phyloP scores from a whole-genome alignment of 2,888 invertebrate genomes.

The Clepsis dumicolana region DNA sequence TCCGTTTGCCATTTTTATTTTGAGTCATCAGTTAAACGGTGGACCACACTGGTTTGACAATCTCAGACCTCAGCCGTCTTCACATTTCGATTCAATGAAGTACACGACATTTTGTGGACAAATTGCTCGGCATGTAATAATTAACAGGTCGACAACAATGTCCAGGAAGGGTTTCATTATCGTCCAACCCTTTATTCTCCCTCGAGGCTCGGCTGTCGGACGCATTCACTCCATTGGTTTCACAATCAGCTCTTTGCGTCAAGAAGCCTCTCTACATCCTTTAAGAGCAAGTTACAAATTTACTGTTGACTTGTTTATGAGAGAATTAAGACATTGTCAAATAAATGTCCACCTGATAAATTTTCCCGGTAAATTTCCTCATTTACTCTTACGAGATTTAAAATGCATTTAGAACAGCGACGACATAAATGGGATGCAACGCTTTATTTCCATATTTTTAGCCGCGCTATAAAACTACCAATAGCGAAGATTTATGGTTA shows the following conservation, averaged over 20 bases:
- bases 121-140: constrained; percentile 57
- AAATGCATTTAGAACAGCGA: constrained; percentile 28
- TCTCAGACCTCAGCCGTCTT: background rate
- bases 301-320: background rate
- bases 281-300: constrained; percentile 52
- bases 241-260: constrained; percentile 62
- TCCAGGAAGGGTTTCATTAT: constrained; percentile 72
- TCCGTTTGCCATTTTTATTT: background rate
- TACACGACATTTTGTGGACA: constrained; percentile 43
- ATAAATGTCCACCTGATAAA: background rate
- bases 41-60: constrained; percentile 1
- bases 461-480: constrained; percentile 17
- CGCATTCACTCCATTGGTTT: constrained; percentile 65
- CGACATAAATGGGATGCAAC: constrained; percentile 19
- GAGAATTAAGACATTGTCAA: too few species aligned
- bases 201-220: constrained; percentile 57
- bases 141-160: constrained; percentile 62
- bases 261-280: constrained; percentile 52
- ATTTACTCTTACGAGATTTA: constrained; percentile 15
- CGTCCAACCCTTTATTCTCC: constrained; percentile 63
- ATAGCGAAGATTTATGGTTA: constrained; percentile 9
- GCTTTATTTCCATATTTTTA: constrained; percentile 26
- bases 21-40: background rate
- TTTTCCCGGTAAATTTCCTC: background rate
- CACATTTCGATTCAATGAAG: constrained; percentile 30